Conservation (phyloP, 2,113 vertebrate genomes). For the Eretmochelys imbricata region DNA sequence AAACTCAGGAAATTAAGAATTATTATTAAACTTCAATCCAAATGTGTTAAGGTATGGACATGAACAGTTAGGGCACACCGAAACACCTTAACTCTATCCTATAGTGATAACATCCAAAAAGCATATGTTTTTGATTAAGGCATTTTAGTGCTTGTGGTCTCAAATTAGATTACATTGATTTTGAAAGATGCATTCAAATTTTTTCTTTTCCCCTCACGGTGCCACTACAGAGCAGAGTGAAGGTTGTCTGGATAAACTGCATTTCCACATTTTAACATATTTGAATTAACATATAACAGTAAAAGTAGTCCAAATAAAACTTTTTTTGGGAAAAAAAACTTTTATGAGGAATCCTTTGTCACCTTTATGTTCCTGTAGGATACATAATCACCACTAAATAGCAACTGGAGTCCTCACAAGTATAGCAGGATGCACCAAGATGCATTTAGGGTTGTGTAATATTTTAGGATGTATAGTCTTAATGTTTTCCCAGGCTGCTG, state of each 20-base stretch:
- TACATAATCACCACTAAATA: background rate
- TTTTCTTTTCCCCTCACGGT: background rate
- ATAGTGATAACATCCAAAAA: background rate
- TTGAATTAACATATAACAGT: background rate
- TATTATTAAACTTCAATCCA: background rate
- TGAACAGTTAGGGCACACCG: background rate
- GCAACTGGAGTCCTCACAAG: background rate
- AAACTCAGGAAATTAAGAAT: background rate
- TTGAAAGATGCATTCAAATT: background rate
- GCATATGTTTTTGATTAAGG: background rate
- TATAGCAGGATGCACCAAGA: background rate
- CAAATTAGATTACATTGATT: background rate
- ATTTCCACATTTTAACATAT: background rate
- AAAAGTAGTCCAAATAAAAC: background rate
- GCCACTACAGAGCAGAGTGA: background rate
- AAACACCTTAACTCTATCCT: background rate
- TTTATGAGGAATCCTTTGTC: background rate
- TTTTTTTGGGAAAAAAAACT: background rate
- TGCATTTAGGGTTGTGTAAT: background rate
- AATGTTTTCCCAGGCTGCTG: constrained; percentile 16
- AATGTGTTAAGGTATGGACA: background rate
- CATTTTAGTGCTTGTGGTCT: background rate
- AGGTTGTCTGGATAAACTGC: background rate
- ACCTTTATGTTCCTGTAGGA: background rate
- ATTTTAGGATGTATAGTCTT: background rate